These are phyloP conservation scores for Conus canariensis DNA, from an alignment of 2,888 invertebrate genomes.

Conservation along the genomic window DNA sequence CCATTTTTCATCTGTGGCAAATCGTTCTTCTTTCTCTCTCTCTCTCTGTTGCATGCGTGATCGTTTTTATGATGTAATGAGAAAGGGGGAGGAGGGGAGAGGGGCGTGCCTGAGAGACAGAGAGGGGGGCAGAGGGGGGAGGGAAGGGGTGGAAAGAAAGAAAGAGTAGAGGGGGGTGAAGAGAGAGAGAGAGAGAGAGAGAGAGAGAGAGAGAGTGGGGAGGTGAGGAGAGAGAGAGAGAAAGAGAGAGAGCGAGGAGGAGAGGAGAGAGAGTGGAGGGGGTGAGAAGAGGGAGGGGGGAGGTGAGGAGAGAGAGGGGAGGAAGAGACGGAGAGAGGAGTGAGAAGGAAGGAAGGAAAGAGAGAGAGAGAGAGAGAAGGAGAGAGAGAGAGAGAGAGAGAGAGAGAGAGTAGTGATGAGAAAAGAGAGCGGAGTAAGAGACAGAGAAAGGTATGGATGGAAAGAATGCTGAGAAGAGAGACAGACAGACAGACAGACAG, in stretches of 20 bases:
- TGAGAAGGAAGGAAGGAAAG: not conserved
- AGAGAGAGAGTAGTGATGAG: not conserved
- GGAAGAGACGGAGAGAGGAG: not conserved
- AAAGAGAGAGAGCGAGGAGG: not conserved
- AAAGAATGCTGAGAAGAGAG: not conserved
- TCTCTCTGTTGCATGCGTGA: too few species aligned
- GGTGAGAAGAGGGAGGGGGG: not conserved
- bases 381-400: not conserved
- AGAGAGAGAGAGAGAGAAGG: conserved; percentile 4
- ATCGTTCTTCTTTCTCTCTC: too few species aligned
- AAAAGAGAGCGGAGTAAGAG: not conserved
- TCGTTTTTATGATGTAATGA: too few species aligned
- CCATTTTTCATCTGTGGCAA: too few species aligned
- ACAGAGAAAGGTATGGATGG: not conserved
- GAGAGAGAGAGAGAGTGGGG: not conserved
- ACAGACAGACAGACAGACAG: not conserved
- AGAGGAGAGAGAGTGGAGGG: not conserved
- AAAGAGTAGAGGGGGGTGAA: too few species aligned
- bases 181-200: conserved; percentile 1
- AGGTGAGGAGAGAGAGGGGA: too few species aligned
- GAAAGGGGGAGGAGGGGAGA: too few species aligned
- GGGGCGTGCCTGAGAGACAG: not conserved
- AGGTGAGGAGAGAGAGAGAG: not conserved
- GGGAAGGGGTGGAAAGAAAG: not conserved
- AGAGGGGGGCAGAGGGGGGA: not conserved